Percentiles rank a stretch among this genome's conserved stretches.
Conservation (phyloP, 2,888 invertebrate genomes). For the Brachylomia viminalis region DNA sequence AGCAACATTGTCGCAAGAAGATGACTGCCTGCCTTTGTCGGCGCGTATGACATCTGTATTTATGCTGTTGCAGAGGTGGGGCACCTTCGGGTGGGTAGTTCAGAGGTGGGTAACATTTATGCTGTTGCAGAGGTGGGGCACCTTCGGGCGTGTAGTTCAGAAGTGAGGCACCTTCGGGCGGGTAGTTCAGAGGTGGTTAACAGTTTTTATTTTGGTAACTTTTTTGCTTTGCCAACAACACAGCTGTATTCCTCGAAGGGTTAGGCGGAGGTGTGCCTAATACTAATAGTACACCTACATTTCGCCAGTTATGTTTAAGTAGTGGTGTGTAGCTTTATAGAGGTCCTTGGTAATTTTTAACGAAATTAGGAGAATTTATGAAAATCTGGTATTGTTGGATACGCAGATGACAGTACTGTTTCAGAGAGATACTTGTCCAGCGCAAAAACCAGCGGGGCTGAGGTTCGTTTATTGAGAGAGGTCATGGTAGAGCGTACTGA, state of each 20-base stretch:
- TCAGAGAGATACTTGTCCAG: too few species aligned
- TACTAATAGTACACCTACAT: neutral
- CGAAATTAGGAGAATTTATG: too few species aligned
- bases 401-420: too few species aligned
- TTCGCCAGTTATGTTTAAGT: neutral
- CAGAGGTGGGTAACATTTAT: constrained; percentile 28
- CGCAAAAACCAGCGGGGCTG: too few species aligned
- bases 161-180: too few species aligned
- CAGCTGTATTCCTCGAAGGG: neutral
- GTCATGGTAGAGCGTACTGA: too few species aligned
- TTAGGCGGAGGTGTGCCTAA: neutral
- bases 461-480: too few species aligned
- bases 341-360: neutral
- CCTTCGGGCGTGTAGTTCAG: neutral
- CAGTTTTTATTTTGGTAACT: neutral
- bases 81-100: neutral
- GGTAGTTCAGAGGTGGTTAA: neutral
- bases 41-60: constrained; percentile 45
- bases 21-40: constrained; percentile 39
- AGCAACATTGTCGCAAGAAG: constrained; percentile 45
- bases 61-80: constrained; percentile 28
- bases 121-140: constrained; percentile 18
- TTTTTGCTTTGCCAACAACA: neutral
- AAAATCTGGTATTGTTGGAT: too few species aligned
- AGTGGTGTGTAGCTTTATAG: too few species aligned